Percentiles rank a stretch among this genome's conserved stretches.
Conservation (phyloP, 1,140 invertebrate genomes). For the Bombus waltoni region DNA sequence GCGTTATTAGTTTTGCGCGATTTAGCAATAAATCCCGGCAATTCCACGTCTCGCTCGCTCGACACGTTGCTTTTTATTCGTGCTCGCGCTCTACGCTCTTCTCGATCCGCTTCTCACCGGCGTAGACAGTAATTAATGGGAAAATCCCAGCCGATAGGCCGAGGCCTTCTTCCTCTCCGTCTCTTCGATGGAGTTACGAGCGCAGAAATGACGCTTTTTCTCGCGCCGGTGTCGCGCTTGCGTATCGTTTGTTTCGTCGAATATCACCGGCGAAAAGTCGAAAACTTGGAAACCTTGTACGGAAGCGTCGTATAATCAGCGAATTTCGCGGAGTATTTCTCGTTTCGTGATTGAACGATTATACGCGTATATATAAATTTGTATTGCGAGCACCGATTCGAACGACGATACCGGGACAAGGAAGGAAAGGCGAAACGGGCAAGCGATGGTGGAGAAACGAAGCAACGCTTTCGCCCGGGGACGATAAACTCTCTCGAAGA, state of each 20-base stretch:
- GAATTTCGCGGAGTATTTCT: background rate
- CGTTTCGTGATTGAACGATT: too few relatives aligned
- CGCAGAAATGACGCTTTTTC: constrained; percentile 29
- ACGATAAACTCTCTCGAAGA: constrained; percentile 30
- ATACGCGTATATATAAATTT: too few relatives aligned
- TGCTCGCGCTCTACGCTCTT: constrained; percentile 8
- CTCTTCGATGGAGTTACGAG: constrained; percentile 18
- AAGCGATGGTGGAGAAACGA: background rate
- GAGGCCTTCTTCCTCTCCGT: constrained; percentile 25
- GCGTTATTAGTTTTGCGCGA: constrained; percentile 55
- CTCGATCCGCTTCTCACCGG: constrained; percentile 28
- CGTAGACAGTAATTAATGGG: constrained; percentile 48
- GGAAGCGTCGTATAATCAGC: background rate
- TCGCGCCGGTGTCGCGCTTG: background rate
- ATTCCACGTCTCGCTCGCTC: constrained; percentile 15
- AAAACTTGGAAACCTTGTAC: background rate
- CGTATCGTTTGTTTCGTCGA: constrained; percentile 11
- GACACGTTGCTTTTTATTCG: constrained; percentile 15
- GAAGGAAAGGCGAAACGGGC: background rate
- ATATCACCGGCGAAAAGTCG: background rate
- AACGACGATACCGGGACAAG: background rate
- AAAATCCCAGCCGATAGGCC: constrained; percentile 32
- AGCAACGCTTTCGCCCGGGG: constrained; percentile 11
- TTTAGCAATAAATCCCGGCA: constrained; percentile 46
- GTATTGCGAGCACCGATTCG: background rate